phyloP scores from a whole-genome alignment of 2,797 vertebrate genomes.

The Myripristis jacobus region DNA sequence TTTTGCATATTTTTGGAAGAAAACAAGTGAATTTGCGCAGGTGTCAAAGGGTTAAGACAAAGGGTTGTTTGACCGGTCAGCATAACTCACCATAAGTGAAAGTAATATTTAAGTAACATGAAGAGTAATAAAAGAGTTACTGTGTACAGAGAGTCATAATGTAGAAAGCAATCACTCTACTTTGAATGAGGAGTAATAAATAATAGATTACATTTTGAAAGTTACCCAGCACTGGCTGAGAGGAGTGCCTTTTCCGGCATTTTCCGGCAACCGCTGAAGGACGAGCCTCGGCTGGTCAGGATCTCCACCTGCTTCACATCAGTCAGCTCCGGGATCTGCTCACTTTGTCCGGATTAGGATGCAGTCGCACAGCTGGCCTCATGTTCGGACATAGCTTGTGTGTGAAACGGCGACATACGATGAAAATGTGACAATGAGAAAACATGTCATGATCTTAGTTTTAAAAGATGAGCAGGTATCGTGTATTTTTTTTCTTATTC shows the following conservation, averaged over 20 bases:
- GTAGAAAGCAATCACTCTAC: no score
- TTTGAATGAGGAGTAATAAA: no score
- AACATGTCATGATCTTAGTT: not conserved
- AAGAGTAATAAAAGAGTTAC: no score
- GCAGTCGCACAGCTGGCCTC: constrained; percentile 8
- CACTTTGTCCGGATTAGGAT: constrained; percentile 9
- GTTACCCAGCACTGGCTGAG: no score
- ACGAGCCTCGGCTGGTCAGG: constrained; percentile 7
- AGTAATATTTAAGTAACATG: no score
- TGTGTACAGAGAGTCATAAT: no score
- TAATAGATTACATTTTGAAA: no score
- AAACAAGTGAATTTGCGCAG: no score
- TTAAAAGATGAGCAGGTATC: not conserved
- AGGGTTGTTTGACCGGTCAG: no score
- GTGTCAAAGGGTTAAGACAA: no score
- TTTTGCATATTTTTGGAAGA: no score
- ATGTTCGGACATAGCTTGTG: not conserved
- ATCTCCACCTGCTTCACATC: constrained; percentile 56
- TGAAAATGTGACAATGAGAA: not conserved
- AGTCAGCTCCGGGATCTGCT: constrained; percentile 34
- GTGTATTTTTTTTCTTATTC: not conserved
- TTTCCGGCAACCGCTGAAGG: constrained; percentile 6
- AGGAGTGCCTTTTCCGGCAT: not conserved
- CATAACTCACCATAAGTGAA: no score
- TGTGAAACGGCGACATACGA: not conserved